Percentiles rank a stretch among this genome's conserved stretches.
Conservation (phyloP, 2,888 invertebrate genomes). For the Schizaphis graminum region DNA sequence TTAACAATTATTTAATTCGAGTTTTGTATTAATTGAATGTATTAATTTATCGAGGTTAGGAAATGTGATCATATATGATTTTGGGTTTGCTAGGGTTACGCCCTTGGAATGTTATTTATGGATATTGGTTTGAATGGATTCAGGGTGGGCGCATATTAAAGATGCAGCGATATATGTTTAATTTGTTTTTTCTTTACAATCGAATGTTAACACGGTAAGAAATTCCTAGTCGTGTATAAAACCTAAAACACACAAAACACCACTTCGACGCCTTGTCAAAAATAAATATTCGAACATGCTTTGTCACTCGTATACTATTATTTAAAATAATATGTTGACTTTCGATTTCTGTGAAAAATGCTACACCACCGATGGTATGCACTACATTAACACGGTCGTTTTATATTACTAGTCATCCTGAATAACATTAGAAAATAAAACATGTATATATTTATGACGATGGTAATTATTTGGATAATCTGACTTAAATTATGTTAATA, state of each 20-base stretch:
- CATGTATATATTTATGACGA: constrained; percentile 21
- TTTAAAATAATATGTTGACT: constrained; percentile 58
- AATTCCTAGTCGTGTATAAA: constrained; percentile 30
- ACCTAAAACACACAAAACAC: constrained; percentile 31
- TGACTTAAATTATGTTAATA: constrained; percentile 27
- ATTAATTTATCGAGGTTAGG: not conserved
- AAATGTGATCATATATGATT: not conserved
- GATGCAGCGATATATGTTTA: not conserved
- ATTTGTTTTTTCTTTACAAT: constrained; percentile 24
- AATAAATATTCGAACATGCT: constrained; percentile 59
- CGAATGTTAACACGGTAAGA: constrained; percentile 13
- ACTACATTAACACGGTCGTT: constrained; percentile 32
- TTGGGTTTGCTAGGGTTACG: constrained; percentile 16
- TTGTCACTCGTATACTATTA: constrained; percentile 45
- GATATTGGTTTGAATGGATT: constrained; percentile 17
- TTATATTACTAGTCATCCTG: constrained; percentile 62
- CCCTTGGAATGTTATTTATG: constrained; percentile 34
- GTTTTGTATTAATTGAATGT: not conserved
- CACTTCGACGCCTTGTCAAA: constrained; percentile 24
- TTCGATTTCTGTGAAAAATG: constrained; percentile 59
- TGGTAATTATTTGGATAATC: constrained; percentile 11
- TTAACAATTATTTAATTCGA: not conserved
- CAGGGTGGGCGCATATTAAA: constrained; percentile 42
- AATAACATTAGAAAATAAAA: constrained; percentile 58
- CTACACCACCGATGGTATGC: not conserved